Conservation (phyloP, 1,140 invertebrate genomes). For the Sinella curviseta region DNA sequence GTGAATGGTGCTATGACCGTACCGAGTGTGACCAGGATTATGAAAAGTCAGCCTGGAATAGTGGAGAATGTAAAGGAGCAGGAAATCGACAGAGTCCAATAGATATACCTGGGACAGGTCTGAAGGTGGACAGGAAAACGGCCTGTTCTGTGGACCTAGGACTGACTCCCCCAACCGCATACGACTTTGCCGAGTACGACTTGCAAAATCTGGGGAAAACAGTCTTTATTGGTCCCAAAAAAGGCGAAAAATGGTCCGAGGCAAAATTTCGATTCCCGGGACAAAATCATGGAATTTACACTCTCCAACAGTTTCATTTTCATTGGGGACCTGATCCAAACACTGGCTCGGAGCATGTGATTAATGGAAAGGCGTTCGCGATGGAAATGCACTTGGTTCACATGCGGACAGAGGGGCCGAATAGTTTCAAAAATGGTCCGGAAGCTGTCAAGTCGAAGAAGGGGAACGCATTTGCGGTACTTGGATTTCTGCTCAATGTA, state of each 20-base stretch:
- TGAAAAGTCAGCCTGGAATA: background rate
- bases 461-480: background rate
- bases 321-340: background rate
- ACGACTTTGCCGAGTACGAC: background rate
- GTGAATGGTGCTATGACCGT: background rate
- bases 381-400: background rate
- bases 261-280: background rate
- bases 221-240: background rate
- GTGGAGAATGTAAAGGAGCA: background rate
- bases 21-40: slow-evolving; percentile 23
- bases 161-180: background rate
- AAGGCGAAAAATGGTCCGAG: background rate
- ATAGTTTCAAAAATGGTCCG: background rate
- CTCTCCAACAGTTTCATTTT: background rate
- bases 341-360: background rate
- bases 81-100: background rate
- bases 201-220: background rate
- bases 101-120: background rate
- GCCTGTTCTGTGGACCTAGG: background rate
- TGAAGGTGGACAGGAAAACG: background rate
- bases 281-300: background rate
- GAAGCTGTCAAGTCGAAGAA: background rate
- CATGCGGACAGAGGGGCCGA: background rate
- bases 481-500: background rate
- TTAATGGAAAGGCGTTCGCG: background rate